Conservation (phyloP, 2,113 vertebrate species). For the Ahaetulla prasina region DNA sequence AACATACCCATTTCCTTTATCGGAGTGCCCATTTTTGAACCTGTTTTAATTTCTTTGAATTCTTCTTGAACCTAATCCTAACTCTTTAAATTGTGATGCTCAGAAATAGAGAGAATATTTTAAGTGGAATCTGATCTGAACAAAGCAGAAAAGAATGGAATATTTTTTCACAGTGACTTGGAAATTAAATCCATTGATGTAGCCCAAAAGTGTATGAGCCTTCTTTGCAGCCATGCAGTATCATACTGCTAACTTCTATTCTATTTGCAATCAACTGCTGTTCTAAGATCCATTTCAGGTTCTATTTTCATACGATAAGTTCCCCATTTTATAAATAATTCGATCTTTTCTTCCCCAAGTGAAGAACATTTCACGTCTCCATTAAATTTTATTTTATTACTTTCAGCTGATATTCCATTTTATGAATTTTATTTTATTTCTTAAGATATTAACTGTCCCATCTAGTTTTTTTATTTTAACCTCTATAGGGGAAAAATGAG, state of each 20-base stretch:
- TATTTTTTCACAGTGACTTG: background rate
- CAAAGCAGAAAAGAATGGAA: background rate
- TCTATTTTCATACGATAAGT: background rate
- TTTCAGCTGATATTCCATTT: background rate
- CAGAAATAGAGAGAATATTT: background rate
- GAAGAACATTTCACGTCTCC: background rate
- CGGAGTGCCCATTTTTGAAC: background rate
- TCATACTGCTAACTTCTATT: background rate
- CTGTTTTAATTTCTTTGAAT: background rate
- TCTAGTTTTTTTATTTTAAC: background rate
- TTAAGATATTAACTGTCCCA: background rate
- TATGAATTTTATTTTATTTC: background rate
- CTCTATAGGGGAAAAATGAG: background rate
- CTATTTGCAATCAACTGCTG: background rate
- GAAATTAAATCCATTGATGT: background rate
- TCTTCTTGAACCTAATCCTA: background rate
- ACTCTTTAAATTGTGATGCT: background rate
- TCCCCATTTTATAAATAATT: background rate
- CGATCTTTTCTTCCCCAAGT: background rate
- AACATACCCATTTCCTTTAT: background rate
- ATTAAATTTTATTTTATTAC: background rate
- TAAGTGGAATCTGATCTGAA: background rate
- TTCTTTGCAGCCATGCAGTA: background rate
- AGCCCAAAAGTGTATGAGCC: background rate
- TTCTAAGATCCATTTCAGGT: background rate